phyloP scores from a whole-genome alignment of 2,113 vertebrate species.

The Pluvialis apricaria region DNA sequence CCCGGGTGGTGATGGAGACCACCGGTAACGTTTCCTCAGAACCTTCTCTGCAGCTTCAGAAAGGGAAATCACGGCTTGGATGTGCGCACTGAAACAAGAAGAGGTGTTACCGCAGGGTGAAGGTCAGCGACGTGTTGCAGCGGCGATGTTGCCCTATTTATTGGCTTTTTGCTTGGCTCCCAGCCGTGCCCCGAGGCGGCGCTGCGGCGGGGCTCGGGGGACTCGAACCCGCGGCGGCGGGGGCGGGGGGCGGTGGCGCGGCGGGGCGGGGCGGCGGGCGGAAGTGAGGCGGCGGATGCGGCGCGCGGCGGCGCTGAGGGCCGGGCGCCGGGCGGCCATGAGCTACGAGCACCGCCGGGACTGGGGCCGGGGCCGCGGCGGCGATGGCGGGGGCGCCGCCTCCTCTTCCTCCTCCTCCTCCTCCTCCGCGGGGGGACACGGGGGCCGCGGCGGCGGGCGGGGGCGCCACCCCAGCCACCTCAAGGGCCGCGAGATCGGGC shows the following conservation, averaged over 20 bases:
- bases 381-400: conserved; percentile 2
- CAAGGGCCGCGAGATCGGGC: conserved; percentile 91
- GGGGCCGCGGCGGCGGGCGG: conserved; percentile 62
- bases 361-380: conserved; percentile 59
- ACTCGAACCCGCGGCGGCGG: accelerated
- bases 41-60: too few species aligned
- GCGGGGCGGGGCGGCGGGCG: neutral
- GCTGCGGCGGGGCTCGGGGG: neutral
- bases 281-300: neutral
- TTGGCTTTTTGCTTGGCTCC: accelerated
- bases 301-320: neutral
- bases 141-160: accelerated
- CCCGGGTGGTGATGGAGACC: accelerated
- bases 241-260: neutral
- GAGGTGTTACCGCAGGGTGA: accelerated
- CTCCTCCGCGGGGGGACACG: conserved; percentile 30
- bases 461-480: conserved; percentile 88
- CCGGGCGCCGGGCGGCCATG: conserved; percentile 65
- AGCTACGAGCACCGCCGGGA: conserved; percentile 79
- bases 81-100: neutral
- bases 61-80: too few species aligned
- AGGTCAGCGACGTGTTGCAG: accelerated
- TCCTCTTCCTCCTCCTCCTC: neutral
- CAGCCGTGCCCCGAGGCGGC: neutral
- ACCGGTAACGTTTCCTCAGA: neutral